Evolutionary conservation across 1,140 invertebrate species (phyloP).

Genomic region (Anthonomus grandis): DNA sequence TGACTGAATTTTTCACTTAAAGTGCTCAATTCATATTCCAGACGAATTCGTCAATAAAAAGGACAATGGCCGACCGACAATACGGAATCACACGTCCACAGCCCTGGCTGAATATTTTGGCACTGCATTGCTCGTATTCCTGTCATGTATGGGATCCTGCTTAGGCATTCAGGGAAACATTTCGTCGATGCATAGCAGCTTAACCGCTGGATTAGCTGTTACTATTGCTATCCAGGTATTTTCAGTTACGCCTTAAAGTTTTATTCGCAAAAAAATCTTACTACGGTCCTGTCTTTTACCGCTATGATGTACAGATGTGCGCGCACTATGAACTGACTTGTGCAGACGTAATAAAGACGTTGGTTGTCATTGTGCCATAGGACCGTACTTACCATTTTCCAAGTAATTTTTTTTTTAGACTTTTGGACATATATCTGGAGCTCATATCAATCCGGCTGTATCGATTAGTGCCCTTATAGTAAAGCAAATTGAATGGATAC

Average conservation of each 20-base stretch:
- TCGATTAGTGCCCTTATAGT: constrained; percentile 65
- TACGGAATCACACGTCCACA: constrained; percentile 26
- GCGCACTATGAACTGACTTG: background rate
- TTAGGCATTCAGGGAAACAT: constrained; percentile 24
- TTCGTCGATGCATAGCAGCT: constrained; percentile 32
- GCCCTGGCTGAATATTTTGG: constrained; percentile 48
- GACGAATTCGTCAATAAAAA: constrained; percentile 4
- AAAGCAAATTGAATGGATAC: constrained; percentile 59
- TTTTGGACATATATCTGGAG: constrained; percentile 67
- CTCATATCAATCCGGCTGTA: constrained; percentile 75
- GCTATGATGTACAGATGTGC: too few species aligned
- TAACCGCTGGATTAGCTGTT: constrained; percentile 38
- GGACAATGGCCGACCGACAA: constrained; percentile 11
- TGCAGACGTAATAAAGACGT: too few species aligned
- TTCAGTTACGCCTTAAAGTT: too few species aligned
- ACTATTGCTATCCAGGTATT: constrained; percentile 39
- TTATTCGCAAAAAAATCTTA: too few species aligned
- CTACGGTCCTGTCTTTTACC: too few species aligned
- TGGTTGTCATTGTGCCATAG: too few species aligned
- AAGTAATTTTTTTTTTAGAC: constrained; percentile 53
- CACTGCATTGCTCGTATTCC: constrained; percentile 40
- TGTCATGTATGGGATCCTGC: constrained; percentile 38
- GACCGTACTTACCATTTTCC: too few species aligned
- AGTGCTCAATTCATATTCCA: too few species aligned
- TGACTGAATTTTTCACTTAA: too few species aligned